Conservation (phyloP, 2,797 vertebrate species). For the Rhynchotus rufescens region DNA sequence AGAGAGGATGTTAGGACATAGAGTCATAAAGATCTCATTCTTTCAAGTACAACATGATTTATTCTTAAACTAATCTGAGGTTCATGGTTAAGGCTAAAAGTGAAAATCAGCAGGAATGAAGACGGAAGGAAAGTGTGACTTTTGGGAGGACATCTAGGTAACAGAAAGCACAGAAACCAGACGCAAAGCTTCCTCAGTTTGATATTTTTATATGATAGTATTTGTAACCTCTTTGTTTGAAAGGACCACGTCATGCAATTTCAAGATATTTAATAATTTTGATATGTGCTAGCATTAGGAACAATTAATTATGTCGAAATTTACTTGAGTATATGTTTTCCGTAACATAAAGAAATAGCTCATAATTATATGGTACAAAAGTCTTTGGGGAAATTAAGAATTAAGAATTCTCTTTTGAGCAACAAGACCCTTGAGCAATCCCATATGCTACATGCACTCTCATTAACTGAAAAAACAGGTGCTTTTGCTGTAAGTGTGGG, state of each 20-base stretch:
- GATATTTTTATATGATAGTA: slow-evolving; percentile 34
- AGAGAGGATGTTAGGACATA: background rate
- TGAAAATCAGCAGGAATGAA: background rate
- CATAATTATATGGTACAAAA: background rate
- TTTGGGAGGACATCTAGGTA: background rate
- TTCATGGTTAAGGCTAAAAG: background rate
- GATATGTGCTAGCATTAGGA: slow-evolving; percentile 14
- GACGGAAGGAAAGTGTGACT: background rate
- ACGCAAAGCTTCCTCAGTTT: slow-evolving; percentile 1
- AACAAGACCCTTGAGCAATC: slow-evolving; percentile 27
- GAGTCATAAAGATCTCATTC: background rate
- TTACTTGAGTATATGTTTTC: slow-evolving; percentile 1
- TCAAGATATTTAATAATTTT: slow-evolving; percentile 39
- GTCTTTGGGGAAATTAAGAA: slow-evolving; percentile 34
- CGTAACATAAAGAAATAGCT: background rate
- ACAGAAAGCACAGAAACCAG: background rate
- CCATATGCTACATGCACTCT: slow-evolving; percentile 18
- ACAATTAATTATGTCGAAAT: slow-evolving; percentile 45
- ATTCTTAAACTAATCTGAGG: background rate
- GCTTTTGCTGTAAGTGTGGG: background rate
- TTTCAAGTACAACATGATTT: background rate
- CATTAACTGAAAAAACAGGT: slow-evolving; percentile 32
- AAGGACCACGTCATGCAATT: background rate
- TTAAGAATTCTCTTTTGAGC: slow-evolving; percentile 25
- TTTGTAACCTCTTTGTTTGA: slow-evolving; percentile 24